Evolutionary conservation across 1,140 invertebrate genomes (phyloP).

Genomic region (Diabrotica virgifera): DNA sequence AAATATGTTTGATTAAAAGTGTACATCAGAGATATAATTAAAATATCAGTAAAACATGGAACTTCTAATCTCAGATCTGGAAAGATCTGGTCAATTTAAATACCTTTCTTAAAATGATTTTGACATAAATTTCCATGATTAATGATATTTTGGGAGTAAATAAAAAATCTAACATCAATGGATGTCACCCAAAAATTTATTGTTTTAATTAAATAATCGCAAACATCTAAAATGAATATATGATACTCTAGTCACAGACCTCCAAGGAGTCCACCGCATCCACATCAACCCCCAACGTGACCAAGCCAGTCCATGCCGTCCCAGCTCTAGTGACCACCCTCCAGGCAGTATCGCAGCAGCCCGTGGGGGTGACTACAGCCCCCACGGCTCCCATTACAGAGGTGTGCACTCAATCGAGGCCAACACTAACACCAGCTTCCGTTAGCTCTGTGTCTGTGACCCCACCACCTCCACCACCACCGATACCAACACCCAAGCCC

Average conservation of each 20-base stretch:
- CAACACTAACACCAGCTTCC: constrained; percentile 45
- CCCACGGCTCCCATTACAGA: constrained; percentile 37
- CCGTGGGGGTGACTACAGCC: constrained; percentile 25
- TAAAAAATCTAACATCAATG: neutral
- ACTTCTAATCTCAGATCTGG: too few species aligned
- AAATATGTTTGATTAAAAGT: too few species aligned
- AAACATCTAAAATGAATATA: constrained; percentile 19
- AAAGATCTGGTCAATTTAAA: too few species aligned
- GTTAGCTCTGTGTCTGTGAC: constrained; percentile 45
- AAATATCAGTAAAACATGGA: too few species aligned
- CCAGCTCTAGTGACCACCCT: constrained; percentile 31
- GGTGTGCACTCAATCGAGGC: constrained; percentile 45
- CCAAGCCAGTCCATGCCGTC: constrained; percentile 31
- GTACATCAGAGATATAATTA: too few species aligned
- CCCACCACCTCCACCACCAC: constrained; percentile 40
- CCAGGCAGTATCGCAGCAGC: constrained; percentile 24
- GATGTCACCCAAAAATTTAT: neutral
- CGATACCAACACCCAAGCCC: constrained; percentile 36
- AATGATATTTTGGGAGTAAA: neutral
- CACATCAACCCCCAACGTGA: constrained; percentile 23
- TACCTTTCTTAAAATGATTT: too few species aligned
- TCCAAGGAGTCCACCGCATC: constrained; percentile 52
- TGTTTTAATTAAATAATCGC: neutral
- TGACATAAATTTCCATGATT: too few species aligned
- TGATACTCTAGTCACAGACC: constrained; percentile 52